Base-by-base conservation (phyloP, 1,140 invertebrate species). In the Neuroterus valhalla region DNA sequence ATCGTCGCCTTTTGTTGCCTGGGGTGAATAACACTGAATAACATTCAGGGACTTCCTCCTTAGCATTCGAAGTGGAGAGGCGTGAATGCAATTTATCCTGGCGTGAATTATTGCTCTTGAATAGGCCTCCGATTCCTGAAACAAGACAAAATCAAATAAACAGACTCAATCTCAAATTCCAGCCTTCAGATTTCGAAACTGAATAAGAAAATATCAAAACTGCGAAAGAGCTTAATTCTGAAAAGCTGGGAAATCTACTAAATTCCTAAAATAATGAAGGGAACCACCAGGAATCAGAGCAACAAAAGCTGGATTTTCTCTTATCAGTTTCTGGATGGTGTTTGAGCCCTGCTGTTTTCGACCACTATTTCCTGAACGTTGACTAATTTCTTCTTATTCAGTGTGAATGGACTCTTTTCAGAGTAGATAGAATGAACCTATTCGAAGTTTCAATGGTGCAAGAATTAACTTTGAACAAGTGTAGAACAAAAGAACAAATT, bases 21-120 rank as follows among this genome's bases (percentile, higher is more conserved):
- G 55, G 55, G 55, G 55, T 62, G 55, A 62, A 62, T 62, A 62
- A 62, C 55, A 62, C 55, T 62, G 55, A 62, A 62, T 62, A 62
- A 62, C 55, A 62, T 62, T 38, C 23, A 62, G 55, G 31, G 55
- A 62, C 55, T 62, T 62, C 55, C 31, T 62, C 55, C 31, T 62
- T 62, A 62, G 55, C 55, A 62, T 62, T 62, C 55, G 55, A 62
- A 62, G 23, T 38, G 55, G 55, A 62, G n/a, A 31, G 55, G 31
- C 55, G 55, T 62, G 55, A 62, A 62, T 62, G 55, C 55, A 62
- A 62, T 62, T 62, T 62, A 62, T 62, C 55, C 55, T 62, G 55
- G 55, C 55, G 55, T 62, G 55, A 62, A 62, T 62, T 23, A 62
- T 62, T 15, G 55, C n/a, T 26, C 55, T 62, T 62, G n/a, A 62